These are phyloP conservation scores for Setophaga petechia DNA, from an alignment of 2,113 vertebrate species.

Conservation along the genomic window DNA sequence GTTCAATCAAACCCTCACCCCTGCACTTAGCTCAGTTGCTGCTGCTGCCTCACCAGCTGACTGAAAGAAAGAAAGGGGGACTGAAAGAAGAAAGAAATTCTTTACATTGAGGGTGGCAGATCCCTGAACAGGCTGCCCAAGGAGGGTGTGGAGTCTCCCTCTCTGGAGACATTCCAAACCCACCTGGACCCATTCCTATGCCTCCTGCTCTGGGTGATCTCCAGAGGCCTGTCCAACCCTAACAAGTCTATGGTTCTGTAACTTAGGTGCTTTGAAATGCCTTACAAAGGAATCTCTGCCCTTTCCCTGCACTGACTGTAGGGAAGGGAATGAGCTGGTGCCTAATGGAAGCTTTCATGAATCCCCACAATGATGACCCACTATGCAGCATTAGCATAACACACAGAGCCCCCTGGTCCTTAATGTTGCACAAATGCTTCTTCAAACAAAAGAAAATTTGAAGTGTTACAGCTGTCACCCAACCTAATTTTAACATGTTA, in stretches of 20 bases:
- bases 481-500: neutral
- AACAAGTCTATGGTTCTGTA: neutral
- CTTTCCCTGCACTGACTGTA: neutral
- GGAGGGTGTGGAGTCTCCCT: neutral
- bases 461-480: neutral
- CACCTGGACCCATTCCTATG: neutral
- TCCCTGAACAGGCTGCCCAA: neutral
- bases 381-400: neutral
- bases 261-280: neutral
- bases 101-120: neutral
- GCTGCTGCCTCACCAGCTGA: neutral
- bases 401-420: neutral
- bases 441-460: neutral
- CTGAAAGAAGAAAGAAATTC: neutral
- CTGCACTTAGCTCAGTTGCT: neutral
- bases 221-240: neutral
- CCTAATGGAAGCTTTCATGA: neutral
- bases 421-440: neutral
- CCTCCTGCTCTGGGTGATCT: neutral
- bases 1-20: neutral
- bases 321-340: neutral
- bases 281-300: neutral
- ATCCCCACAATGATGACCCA: neutral
- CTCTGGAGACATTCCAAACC: neutral
- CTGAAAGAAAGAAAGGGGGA: neutral